Percentiles rank a stretch among this genome's conserved stretches.
Evolutionary conservation across 1,140 invertebrate genomes (phyloP).

Genomic region (Gonatopus flavifemur): DNA sequence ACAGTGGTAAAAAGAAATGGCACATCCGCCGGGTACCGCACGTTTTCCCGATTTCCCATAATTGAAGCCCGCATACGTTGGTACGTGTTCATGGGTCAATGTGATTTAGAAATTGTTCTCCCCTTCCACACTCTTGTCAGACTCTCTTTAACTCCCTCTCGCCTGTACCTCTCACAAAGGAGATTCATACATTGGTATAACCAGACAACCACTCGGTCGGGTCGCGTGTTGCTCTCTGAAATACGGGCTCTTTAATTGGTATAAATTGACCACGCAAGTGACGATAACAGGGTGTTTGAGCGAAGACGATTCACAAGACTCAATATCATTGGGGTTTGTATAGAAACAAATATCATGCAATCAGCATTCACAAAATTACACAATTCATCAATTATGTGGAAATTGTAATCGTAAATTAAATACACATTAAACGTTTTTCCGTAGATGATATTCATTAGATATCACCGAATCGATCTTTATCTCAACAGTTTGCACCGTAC

Average conservation of each 20-base stretch:
- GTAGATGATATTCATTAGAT: too few species aligned
- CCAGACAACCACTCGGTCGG: constrained; percentile 9
- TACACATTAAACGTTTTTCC: too few species aligned
- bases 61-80: constrained; percentile 37
- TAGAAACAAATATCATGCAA: background rate
- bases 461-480: too few species aligned
- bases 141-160: constrained; percentile 1
- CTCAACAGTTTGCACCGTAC: too few species aligned
- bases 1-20: too few species aligned
- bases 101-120: constrained; percentile 30
- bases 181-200: too few species aligned
- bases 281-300: constrained; percentile 25
- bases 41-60: constrained; percentile 32
- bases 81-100: constrained; percentile 11
- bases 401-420: too few species aligned
- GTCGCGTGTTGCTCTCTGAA: constrained; percentile 29
- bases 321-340: background rate
- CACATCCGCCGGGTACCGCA: constrained; percentile 3
- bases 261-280: constrained; percentile 31
- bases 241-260: constrained; percentile 42
- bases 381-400: too few species aligned
- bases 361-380: too few species aligned
- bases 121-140: constrained; percentile 7
- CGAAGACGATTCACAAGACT: too few species aligned
- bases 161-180: constrained; percentile 3